Conservation (phyloP, 2,113 vertebrate genomes). For the Piaya cayana region DNA sequence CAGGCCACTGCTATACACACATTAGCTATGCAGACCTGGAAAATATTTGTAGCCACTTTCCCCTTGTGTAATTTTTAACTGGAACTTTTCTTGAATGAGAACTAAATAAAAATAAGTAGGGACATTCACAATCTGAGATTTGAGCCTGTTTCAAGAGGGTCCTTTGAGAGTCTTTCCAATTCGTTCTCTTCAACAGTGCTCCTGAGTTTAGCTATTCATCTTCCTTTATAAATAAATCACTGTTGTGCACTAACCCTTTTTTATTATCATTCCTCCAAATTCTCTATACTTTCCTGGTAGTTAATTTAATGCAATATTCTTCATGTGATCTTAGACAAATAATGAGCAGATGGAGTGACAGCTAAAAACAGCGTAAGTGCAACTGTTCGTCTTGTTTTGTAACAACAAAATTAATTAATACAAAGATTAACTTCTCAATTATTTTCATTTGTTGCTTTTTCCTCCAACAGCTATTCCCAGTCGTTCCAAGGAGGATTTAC, state of each 20-base stretch:
- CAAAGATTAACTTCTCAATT: neutral
- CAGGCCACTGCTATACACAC: neutral
- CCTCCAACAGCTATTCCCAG: neutral
- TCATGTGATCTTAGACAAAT: neutral
- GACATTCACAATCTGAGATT: neutral
- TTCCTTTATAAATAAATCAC: slow-evolving; percentile 22
- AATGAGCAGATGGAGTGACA: slow-evolving; percentile 15
- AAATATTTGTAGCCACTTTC: neutral
- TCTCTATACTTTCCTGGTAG: neutral
- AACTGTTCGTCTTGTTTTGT: neutral
- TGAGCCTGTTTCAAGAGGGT: neutral
- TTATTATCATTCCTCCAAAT: neutral
- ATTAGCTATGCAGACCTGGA: neutral
- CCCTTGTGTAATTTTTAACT: slow-evolving; percentile 11
- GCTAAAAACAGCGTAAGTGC: slow-evolving; percentile 13
- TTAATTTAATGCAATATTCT: neutral
- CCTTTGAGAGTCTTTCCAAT: slow-evolving; percentile 21
- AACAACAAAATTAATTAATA: neutral
- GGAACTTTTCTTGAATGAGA: neutral
- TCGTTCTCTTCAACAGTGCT: slow-evolving; percentile 28
- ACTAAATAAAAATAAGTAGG: slow-evolving; percentile 34
- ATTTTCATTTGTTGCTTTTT: slow-evolving; percentile 6
- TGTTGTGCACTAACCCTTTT: neutral
- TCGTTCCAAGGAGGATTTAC: neutral
- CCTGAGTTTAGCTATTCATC: slow-evolving; percentile 25